A percentile compares a stretch with the other conserved stretches of the same genome.
Conservation (phyloP, 1,140 invertebrate species). For the Anoplolepis gracilipes region DNA sequence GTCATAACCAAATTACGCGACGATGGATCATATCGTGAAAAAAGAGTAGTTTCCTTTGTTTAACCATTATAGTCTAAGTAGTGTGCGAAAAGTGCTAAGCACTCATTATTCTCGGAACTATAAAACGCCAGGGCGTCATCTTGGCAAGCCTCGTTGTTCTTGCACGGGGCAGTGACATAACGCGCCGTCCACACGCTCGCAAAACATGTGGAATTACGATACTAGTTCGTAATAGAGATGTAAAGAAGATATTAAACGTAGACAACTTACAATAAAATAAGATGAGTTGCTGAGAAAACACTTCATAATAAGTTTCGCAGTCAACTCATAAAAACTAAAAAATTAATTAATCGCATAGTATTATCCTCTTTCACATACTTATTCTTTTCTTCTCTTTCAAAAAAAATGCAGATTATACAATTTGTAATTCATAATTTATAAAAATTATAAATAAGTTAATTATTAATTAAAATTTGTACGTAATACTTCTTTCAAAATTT, state of each 20-base stretch:
- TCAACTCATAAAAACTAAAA: neutral
- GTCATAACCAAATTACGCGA: neutral
- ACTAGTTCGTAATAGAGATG: neutral
- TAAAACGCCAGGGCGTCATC: conserved; percentile 47
- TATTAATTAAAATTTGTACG: too few relatives aligned
- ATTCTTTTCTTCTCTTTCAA: neutral
- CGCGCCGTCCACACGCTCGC: conserved; percentile 46
- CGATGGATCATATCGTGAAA: neutral
- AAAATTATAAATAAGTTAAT: neutral
- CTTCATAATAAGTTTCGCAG: neutral
- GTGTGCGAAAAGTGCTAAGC: conserved; percentile 57
- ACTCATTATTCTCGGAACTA: conserved; percentile 59
- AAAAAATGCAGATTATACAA: neutral
- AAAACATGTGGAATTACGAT: neutral
- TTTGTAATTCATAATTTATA: neutral
- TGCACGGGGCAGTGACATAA: conserved; percentile 65
- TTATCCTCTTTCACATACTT: neutral
- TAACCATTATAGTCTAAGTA: conserved; percentile 44
- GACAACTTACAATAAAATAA: neutral
- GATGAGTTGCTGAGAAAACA: neutral
- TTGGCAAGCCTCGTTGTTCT: conserved; percentile 55
- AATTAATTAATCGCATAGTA: neutral
- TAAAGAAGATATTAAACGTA: conserved; percentile 12
- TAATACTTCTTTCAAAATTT: neutral
- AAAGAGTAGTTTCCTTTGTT: conserved; percentile 53